phyloP scores from a whole-genome alignment of 1,140 invertebrate species.

The Choristoneura fumiferana region DNA sequence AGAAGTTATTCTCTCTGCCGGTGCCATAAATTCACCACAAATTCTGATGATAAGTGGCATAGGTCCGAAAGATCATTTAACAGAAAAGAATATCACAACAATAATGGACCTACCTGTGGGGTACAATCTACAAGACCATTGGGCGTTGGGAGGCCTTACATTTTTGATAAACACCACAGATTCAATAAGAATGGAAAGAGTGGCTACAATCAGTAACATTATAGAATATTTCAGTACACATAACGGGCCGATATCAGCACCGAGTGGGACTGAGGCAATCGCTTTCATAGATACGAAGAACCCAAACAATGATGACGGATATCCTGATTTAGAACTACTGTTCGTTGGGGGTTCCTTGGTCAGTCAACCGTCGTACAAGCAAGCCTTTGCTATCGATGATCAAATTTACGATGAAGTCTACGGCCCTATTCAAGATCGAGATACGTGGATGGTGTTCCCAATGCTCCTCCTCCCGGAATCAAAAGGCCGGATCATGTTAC shows the following conservation, averaged over 20 bases:
- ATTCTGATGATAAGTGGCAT: constrained; percentile 88
- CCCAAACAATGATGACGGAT: constrained; percentile 78
- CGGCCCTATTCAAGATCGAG: constrained; percentile 47
- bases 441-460: constrained; percentile 81
- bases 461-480: constrained; percentile 85
- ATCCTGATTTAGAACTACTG: constrained; percentile 85
- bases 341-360: constrained; percentile 76
- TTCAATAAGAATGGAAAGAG: constrained; percentile 42
- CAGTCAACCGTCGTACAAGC: constrained; percentile 57
- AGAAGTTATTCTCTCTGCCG: constrained; percentile 86
- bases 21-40: constrained; percentile 85
- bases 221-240: constrained; percentile 51
- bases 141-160: constrained; percentile 81
- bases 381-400: constrained; percentile 72
- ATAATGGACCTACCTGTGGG: constrained; percentile 84
- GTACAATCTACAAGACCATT: constrained; percentile 85
- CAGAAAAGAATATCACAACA: constrained; percentile 74
- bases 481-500: constrained; percentile 82
- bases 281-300: constrained; percentile 85
- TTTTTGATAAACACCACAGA: constrained; percentile 79
- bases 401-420: constrained; percentile 40
- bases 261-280: constrained; percentile 87
- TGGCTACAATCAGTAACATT: constrained; percentile 36
- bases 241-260: constrained; percentile 83
- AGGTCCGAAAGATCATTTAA: constrained; percentile 83